Evolutionary conservation across 2,797 vertebrate genomes (phyloP), one percentile per base, ranked within the genome.

Genomic region (Myotis pilosus): DNA sequence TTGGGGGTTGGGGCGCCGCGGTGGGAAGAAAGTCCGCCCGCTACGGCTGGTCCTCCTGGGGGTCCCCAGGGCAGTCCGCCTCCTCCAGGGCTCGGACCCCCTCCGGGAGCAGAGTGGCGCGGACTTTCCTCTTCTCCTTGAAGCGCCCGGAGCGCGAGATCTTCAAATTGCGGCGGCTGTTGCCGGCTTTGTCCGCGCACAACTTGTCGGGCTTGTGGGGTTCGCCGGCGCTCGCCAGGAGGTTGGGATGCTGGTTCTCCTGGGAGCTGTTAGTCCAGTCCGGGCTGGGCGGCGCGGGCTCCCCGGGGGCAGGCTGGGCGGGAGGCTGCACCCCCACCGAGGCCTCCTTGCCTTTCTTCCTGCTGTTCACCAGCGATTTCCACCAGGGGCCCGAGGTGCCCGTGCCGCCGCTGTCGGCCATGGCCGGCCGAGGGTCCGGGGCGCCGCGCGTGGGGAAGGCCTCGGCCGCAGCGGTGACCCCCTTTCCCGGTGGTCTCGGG

Each of bases 131-230:
- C 97, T 99, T 99, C 98, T 99, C 99, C 94, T 99, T 99, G 96
- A 99, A 99, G 64, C 99, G 99, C 4, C 99, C 99, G 0, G 99
- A 99, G 79, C 99, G 99, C 0, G 99, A 99, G 84, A 99, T 98
- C 23, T 98, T 99, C 96, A 99, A 98, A 94, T 99, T 99, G 93
- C 99, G 98, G 53, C 99, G 98, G 96, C 97, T 99, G 4, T 97
- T 98, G 94, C 97, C 97, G 78, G 99, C 97, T 4, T 98, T 99
- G 95, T 98, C 99, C 17, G 98, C 97, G 0, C 98, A 95, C 0
- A 97, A 95, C 11, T 98, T 98, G 66, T 98, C 97, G 2, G 82
- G 12, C 13, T 76, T 94, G 12, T 23, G 93, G 17, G 98, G 96
- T 79, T 99, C 99, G 0, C 98, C 97, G 2, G 98, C 2, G 98